A percentile compares a stretch with the other conserved stretches of the same genome.
Evolutionary conservation across 2,797 vertebrate species (phyloP).

Genomic region (Pteropus rufus): DNA sequence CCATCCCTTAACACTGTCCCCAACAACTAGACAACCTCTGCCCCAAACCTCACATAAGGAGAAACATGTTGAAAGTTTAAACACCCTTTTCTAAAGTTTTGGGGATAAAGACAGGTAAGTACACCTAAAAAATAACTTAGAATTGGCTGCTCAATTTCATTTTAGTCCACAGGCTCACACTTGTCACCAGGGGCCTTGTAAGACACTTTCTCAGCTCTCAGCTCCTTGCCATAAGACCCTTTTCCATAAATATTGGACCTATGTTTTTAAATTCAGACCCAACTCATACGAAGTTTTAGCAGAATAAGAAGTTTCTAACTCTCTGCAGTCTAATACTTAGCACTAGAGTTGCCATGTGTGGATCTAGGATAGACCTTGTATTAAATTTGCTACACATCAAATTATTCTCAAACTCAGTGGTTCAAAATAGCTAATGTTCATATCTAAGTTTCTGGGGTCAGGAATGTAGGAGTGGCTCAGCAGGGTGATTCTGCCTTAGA

Average conservation of each 20-base stretch:
- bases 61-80: background rate
- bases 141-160: background rate
- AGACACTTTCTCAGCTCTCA: background rate
- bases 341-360: background rate
- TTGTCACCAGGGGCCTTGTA: background rate
- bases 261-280: background rate
- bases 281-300: background rate
- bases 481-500: background rate
- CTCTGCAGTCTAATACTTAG: background rate
- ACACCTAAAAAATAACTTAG: background rate
- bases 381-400: background rate
- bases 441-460: background rate
- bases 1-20: background rate
- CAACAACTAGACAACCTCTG: background rate
- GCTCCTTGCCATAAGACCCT: accelerated
- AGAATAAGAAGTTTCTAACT: background rate
- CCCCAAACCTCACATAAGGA: background rate
- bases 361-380: background rate
- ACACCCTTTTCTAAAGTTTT: background rate
- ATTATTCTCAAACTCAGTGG: background rate
- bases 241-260: background rate
- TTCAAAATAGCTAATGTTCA: background rate
- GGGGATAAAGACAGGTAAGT: background rate
- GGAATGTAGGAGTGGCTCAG: background rate
- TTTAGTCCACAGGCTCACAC: background rate